Evolutionary conservation across 2,797 vertebrate species (phyloP).

Genomic region (Basileuterus tristriatus): DNA sequence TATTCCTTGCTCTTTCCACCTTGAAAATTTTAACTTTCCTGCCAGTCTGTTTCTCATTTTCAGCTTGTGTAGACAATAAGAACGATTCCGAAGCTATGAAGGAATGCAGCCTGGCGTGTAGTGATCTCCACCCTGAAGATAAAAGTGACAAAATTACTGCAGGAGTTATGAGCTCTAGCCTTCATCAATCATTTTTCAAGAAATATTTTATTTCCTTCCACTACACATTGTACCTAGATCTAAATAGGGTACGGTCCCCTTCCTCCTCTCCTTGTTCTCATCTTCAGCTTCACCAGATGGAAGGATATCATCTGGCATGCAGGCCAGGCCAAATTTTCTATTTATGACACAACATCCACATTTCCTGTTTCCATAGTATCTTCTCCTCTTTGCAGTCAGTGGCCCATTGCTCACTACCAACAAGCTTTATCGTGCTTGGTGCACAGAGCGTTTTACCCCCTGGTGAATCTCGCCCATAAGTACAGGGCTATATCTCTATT

Average conservation of each 20-base stretch:
- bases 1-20: constrained; percentile 27
- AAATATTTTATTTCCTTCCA: constrained; percentile 16
- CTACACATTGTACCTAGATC: not conserved
- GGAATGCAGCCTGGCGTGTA: constrained; percentile 55
- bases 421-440: not conserved
- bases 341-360: not conserved
- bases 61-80: constrained; percentile 61
- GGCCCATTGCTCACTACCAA: not conserved
- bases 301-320: constrained; percentile 46
- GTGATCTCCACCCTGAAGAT: constrained; percentile 34
- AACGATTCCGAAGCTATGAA: constrained; percentile 64
- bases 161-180: constrained; percentile 19
- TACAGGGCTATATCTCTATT: not conserved
- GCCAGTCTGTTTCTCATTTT: constrained; percentile 64
- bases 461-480: not conserved
- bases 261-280: not conserved
- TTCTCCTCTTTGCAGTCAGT: not conserved
- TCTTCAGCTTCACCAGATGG: constrained; percentile 37
- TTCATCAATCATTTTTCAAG: constrained; percentile 43
- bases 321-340: constrained; percentile 20
- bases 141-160: constrained; percentile 52
- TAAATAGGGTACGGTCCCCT: not conserved
- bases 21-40: constrained; percentile 50
- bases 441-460: not conserved
- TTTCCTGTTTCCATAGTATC: not conserved